Conservation (phyloP, 2,797 vertebrate species). For the Propithecus deckenii region DNA sequence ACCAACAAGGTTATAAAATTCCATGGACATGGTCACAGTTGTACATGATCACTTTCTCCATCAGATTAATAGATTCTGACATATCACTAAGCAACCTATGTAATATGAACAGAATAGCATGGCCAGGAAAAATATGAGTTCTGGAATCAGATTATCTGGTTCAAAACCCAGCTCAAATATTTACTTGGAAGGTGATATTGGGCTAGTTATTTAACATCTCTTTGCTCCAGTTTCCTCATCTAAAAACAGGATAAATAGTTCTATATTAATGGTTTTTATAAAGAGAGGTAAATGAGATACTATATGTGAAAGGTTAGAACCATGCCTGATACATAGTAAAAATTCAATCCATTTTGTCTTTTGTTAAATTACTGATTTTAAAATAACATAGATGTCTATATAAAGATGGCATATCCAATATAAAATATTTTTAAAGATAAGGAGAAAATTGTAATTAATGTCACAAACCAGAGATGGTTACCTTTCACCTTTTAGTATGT, state of each 20-base stretch:
- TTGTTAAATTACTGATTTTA: neutral
- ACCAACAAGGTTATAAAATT: neutral
- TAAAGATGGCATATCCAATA: neutral
- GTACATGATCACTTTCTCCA: neutral
- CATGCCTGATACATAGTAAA: neutral
- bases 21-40: neutral
- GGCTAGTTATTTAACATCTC: neutral
- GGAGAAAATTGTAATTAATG: neutral
- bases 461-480: neutral
- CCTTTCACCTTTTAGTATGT: neutral
- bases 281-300: neutral
- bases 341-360: neutral
- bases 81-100: neutral
- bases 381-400: neutral
- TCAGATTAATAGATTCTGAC: neutral
- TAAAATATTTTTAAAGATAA: neutral
- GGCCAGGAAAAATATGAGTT: neutral
- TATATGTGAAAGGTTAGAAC: neutral
- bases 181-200: neutral
- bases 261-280: neutral
- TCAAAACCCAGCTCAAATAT: conserved; percentile 4
- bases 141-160: neutral
- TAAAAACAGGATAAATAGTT: neutral
- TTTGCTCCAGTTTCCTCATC: neutral
- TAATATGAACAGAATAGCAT: neutral